A percentile compares a stretch with the other conserved stretches of the same genome.
These are phyloP conservation scores for Pelodiscus sinensis DNA, from an alignment of 2,113 vertebrate genomes.

Conservation along the genomic window DNA sequence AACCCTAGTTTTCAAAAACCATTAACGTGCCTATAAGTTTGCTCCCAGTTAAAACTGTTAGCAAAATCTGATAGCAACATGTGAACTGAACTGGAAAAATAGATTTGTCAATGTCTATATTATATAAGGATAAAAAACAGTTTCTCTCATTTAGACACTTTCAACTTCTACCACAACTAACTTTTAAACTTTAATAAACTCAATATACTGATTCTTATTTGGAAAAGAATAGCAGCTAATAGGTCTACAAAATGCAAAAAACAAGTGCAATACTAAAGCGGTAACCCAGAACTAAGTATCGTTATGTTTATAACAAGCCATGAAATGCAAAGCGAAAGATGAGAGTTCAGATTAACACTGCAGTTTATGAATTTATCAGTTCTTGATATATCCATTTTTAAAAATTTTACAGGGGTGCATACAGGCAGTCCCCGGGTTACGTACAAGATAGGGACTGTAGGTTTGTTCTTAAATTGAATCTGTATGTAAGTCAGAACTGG, in stretches of 20 bases:
- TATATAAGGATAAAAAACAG: background rate
- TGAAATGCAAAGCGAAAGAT: background rate
- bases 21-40: background rate
- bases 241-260: background rate
- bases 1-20: background rate
- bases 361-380: background rate
- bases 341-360: background rate
- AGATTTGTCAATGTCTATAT: background rate
- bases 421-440: no score
- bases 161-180: background rate
- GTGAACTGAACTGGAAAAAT: background rate
- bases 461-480: no score
- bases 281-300: background rate
- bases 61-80: background rate
- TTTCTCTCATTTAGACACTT: background rate
- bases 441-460: no score
- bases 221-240: background rate
- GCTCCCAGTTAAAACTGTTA: background rate
- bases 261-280: background rate
- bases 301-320: background rate
- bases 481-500: no score
- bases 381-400: background rate
- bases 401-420: no score
- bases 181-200: background rate
- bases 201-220: background rate